Evolutionary conservation across 1,140 invertebrate genomes (phyloP).

Genomic region (Leguminivora glycinivorella): DNA sequence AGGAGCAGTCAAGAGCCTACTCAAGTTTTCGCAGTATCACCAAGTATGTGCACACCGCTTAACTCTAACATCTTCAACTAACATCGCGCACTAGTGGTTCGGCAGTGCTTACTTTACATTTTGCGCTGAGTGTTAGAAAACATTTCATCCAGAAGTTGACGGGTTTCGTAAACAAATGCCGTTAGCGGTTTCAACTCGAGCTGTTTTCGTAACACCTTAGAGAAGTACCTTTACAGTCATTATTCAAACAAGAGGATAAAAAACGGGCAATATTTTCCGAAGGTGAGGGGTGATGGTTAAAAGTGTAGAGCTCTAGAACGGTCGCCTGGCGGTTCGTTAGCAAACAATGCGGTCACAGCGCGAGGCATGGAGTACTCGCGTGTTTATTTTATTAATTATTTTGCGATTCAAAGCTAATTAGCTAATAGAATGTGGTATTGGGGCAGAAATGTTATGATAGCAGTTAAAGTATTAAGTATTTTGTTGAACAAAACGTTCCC

Average conservation of each 20-base stretch:
- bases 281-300: slow-evolving; percentile 73
- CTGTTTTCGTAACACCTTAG: slow-evolving; percentile 74
- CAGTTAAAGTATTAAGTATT: no score
- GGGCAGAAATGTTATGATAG: no score
- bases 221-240: slow-evolving; percentile 74
- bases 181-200: slow-evolving; percentile 69
- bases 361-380: slow-evolving; percentile 44
- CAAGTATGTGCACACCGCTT: not conserved
- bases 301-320: slow-evolving; percentile 72
- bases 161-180: slow-evolving; percentile 71
- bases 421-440: no score
- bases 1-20: not conserved
- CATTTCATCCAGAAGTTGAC: slow-evolving; percentile 70
- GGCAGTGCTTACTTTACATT: slow-evolving; percentile 73
- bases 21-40: not conserved
- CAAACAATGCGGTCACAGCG: slow-evolving; percentile 66
- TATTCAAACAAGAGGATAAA: slow-evolving; percentile 78
- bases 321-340: slow-evolving; percentile 70
- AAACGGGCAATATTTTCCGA: slow-evolving; percentile 76
- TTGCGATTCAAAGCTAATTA: no score
- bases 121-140: slow-evolving; percentile 59
- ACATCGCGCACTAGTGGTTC: slow-evolving; percentile 24
- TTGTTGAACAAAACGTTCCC: no score
- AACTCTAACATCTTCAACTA: slow-evolving; percentile 9
- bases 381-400: no score